phyloP scores from a whole-genome alignment of 2,113 vertebrate species.

The Halcyon malimbica region DNA sequence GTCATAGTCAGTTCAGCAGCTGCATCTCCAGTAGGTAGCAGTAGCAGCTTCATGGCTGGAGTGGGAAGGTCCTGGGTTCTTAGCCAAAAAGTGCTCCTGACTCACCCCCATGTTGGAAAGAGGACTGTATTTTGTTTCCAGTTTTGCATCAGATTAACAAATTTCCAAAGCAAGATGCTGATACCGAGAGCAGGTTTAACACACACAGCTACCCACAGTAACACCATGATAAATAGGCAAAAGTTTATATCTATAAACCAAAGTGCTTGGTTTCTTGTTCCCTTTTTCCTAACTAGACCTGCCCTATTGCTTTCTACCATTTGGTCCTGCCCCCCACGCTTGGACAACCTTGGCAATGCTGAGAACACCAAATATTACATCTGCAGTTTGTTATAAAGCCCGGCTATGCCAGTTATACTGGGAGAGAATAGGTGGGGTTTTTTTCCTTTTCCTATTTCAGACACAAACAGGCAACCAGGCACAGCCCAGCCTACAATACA shows the following conservation, averaged over 20 bases:
- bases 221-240: not conserved
- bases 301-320: not conserved
- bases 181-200: not conserved
- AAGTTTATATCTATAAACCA: not conserved
- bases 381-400: not conserved
- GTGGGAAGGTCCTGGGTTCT: not conserved
- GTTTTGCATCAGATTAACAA: not conserved
- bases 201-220: not conserved
- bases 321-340: not conserved
- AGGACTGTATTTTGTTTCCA: not conserved
- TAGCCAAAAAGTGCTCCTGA: not conserved
- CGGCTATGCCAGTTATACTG: not conserved
- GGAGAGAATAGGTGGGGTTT: not conserved
- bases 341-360: not conserved
- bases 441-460: not conserved
- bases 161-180: not conserved
- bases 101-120: not conserved
- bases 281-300: not conserved
- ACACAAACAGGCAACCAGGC: not conserved
- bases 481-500: not conserved
- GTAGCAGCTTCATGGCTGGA: not conserved
- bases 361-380: not conserved
- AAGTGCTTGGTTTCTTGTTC: not conserved
- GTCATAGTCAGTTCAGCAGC: not conserved
- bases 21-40: not conserved